Conservation (phyloP, 30 jellyfish, hydroid and myxozoan genomes). For the Aurelia sp. region DNA sequence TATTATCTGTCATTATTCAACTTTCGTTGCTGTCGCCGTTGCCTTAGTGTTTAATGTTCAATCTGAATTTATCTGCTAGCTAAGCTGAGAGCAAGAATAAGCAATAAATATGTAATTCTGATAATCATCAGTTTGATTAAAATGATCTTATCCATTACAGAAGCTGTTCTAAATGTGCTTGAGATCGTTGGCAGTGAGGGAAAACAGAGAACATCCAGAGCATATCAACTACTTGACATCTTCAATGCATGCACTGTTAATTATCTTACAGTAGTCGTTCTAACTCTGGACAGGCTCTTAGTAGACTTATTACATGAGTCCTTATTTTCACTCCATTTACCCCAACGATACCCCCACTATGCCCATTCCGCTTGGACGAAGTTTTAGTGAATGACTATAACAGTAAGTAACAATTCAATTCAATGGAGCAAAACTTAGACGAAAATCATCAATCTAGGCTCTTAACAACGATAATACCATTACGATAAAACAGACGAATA, state of each 20-base stretch:
- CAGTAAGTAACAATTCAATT: no score
- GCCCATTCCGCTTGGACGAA: no score
- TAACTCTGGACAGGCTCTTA: conserved; percentile 43
- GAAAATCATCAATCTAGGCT: no score
- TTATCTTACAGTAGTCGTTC: conserved; percentile 20
- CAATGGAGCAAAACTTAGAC: no score
- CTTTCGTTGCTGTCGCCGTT: background rate
- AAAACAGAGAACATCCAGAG: conserved; percentile 2
- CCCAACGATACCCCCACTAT: no score
- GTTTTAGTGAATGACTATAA: no score
- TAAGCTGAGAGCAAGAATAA: background rate
- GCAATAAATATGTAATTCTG: conserved; percentile 11
- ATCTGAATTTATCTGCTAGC: conserved; percentile 31
- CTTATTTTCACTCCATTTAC: no score
- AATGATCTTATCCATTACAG: conserved; percentile 21
- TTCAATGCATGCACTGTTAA: conserved; percentile 61
- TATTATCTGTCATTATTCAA: background rate
- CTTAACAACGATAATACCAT: conserved; percentile 9
- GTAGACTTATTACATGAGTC: no score
- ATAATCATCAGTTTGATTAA: conserved; percentile 36
- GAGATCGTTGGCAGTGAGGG: conserved; percentile 19
- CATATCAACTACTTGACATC: conserved; percentile 32
- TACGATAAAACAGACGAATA: background rate
- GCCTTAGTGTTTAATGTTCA: conserved; percentile 30
- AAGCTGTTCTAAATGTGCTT: conserved; percentile 10